Evolutionary conservation across 2,888 invertebrate genomes (phyloP), one percentile per base, ranked within the genome.

Genomic region (Brachypalpus laphriformis): DNA sequence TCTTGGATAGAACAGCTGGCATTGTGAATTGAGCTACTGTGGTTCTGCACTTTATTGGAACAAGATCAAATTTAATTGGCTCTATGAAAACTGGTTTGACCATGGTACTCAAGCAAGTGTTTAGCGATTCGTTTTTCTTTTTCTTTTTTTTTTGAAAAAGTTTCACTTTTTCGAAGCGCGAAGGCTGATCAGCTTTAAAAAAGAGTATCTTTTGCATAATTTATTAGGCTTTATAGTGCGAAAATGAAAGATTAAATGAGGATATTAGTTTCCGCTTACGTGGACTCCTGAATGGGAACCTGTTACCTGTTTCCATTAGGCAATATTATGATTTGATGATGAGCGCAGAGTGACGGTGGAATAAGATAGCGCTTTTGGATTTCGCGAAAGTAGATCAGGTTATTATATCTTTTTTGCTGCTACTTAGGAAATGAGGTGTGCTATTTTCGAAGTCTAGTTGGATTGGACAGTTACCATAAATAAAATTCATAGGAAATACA

Each of bases 41-140:
- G 56, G 9, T n/a, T 66, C 6, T 25, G 66, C 34, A 20, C 14
- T 51, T 66, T 66, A 74, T 66, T 66, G 80, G 59, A 74, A 59
- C 66, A 66, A 80, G 80, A 80, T 78, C 78, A 65, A 63, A 56
- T 54, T 54, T 78, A 71, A 65, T 65, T 80, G 34, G 54, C 57
- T 57, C 42, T 5, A n/a, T 66, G n/a, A 16, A 74, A 80, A 80
- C 80, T 59, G 59, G 80, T 80, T 66, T 74, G 49, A 25, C 65
- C 59, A 37, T 72, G 74, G 65, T 59, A 59, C 57, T 68, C 34
- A 8, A 6, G 47, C 40, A 59, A 66, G 31, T 56, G 54, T 66
- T 75, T 72, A 7, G 51, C 18, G 61, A 18, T 42, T 51, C 25
- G 14, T 54, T 54, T 22, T 42, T 51, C 25, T n/a, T n/a, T 3